These are phyloP conservation scores for Sebastes iracundus DNA, from an alignment of 2,797 vertebrate genomes.

Conservation along the genomic window DNA sequence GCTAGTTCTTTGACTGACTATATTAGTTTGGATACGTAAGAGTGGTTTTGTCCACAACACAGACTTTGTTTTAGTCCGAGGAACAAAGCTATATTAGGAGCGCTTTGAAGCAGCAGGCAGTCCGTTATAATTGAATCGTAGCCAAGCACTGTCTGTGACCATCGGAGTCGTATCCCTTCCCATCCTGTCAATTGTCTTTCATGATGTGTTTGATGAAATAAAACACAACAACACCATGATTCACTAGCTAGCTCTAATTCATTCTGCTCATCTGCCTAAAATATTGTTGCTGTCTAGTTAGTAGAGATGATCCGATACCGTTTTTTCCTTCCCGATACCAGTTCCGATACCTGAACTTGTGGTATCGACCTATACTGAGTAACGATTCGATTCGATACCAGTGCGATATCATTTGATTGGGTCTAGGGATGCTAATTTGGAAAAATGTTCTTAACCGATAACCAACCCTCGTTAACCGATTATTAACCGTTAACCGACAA, in stretches of 20 bases:
- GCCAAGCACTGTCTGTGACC: background rate
- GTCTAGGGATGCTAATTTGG: too few species aligned
- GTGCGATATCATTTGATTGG: too few species aligned
- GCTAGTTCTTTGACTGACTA: background rate
- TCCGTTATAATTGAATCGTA: background rate
- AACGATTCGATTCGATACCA: too few species aligned
- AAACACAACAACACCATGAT: background rate
- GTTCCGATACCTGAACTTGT: too few species aligned
- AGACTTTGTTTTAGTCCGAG: background rate
- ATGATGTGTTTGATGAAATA: background rate
- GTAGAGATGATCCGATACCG: too few species aligned
- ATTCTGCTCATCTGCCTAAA: background rate
- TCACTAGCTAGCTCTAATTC: constrained; percentile 9
- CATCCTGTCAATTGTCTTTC: background rate
- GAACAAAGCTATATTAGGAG: background rate
- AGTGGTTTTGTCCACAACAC: background rate
- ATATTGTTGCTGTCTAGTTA: too few species aligned
- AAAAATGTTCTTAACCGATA: too few species aligned
- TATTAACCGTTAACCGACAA: too few species aligned
- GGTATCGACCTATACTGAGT: too few species aligned
- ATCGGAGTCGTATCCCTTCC: background rate
- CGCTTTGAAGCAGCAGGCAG: constrained; percentile 11
- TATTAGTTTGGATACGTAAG: background rate
- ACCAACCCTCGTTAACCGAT: too few species aligned
- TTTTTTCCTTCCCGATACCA: too few species aligned